Conservation (phyloP, 1,140 invertebrate species). For the Drosophila aff. region DNA sequence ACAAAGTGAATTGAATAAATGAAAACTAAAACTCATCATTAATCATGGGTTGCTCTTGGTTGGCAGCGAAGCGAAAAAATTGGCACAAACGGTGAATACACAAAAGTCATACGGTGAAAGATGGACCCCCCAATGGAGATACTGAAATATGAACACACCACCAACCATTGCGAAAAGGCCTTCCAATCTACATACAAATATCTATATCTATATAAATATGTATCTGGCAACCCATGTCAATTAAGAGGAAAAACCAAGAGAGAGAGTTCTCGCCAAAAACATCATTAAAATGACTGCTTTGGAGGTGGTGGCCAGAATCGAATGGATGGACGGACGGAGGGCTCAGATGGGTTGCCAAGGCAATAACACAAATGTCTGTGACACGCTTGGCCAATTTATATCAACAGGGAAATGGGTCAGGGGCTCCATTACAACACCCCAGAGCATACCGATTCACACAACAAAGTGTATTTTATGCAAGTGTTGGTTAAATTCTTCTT, state of each 20-base stretch:
- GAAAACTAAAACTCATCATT: slow-evolving; percentile 25
- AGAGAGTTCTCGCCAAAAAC: slow-evolving; percentile 58
- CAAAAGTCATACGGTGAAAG: slow-evolving; percentile 9
- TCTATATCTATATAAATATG: not conserved
- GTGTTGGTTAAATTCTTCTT: not conserved
- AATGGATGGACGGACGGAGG: slow-evolving; percentile 1
- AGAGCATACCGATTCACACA: not conserved
- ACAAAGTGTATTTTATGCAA: not conserved
- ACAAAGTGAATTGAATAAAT: not conserved
- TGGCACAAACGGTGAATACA: slow-evolving; percentile 11
- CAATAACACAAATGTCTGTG: slow-evolving; percentile 69
- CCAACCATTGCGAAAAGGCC: not conserved
- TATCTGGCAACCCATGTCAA: slow-evolving; percentile 51
- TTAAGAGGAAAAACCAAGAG: slow-evolving; percentile 37
- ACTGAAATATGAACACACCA: slow-evolving; percentile 7
- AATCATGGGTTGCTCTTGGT: slow-evolving; percentile 42
- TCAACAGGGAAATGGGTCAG: slow-evolving; percentile 11
- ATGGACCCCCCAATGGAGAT: not conserved
- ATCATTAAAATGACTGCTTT: slow-evolving; percentile 57
- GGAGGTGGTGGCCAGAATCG: slow-evolving; percentile 4
- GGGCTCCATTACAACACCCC: not conserved
- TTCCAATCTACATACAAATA: not conserved
- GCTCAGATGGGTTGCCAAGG: slow-evolving; percentile 22
- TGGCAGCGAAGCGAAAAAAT: slow-evolving; percentile 35
- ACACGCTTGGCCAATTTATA: slow-evolving; percentile 69